Conservation (phyloP, 2,797 vertebrate species). For the Tenualosa thibaudeaui region DNA sequence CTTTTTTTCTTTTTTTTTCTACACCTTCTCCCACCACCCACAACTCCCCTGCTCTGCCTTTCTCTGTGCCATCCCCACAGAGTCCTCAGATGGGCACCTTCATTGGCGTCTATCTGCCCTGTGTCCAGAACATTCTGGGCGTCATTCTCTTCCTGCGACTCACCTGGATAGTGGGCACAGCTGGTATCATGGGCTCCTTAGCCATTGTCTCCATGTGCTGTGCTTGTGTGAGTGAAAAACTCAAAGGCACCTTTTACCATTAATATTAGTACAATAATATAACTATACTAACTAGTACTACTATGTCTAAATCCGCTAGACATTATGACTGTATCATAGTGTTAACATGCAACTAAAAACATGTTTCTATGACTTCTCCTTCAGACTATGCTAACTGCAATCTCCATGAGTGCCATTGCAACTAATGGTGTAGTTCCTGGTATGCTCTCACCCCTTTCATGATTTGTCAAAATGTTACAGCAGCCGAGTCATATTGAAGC, state of each 20-base stretch:
- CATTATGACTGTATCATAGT: background rate
- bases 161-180: slow-evolving; percentile 94
- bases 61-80: slow-evolving; percentile 61
- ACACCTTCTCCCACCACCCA: too few species aligned
- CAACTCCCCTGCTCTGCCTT: background rate
- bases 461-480: background rate
- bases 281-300: background rate
- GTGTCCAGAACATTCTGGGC: slow-evolving; percentile 94
- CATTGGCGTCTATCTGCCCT: slow-evolving; percentile 94
- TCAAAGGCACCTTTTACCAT: background rate
- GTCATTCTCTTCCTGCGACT: slow-evolving; percentile 95
- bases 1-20: too few species aligned
- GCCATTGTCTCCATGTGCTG: slow-evolving; percentile 93
- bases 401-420: slow-evolving; percentile 98
- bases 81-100: slow-evolving; percentile 93
- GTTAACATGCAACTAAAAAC: background rate
- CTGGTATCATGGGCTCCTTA: slow-evolving; percentile 88
- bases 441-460: slow-evolving; percentile 56
- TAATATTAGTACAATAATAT: too few species aligned
- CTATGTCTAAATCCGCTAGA: background rate
- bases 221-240: slow-evolving; percentile 80
- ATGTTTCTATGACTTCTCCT: slow-evolving; percentile 22
- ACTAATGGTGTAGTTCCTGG: slow-evolving; percentile 97
- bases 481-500: background rate
- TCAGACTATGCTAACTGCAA: slow-evolving; percentile 93